Evolutionary conservation across 1,140 invertebrate genomes (phyloP), one percentile per base, ranked within the genome.

Genomic region (Drosophila guanche): DNA sequence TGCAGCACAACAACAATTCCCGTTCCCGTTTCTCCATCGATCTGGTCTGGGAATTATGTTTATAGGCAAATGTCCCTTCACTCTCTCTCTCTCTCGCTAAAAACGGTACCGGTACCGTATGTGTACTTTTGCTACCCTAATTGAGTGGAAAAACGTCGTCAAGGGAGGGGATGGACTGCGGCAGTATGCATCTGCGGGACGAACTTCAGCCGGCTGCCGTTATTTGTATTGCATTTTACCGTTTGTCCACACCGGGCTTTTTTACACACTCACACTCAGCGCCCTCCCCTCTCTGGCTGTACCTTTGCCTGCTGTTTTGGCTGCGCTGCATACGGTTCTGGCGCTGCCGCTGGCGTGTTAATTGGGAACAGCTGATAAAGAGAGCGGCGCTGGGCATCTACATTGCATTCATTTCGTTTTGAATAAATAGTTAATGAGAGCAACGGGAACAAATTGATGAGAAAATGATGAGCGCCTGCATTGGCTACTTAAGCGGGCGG

Each of bases 191-290:
- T 88, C 83, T 88, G 83, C 83, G 78, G 57, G 50, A 22, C 33
- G 16, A 8, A 25, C 40, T 46, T 60, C 50, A 57, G 67, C 66
- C 77, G 81, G 81, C 81, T 88, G 83, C 69, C 81, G 56, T 81
- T 88, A 78, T 88, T 86, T 78, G 75, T 72, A 66, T 47, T 89
- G 84, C 83, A 88, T 78, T 86, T 81, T 76, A 81, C 79, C 84
- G 78, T 69, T 88, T 43, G 27, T 16, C 7, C 50, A 71, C 83
- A 78, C 76, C 74, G 68, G 74, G 76, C 69, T 83, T 83, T 76
- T 47, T 61, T 68, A 52, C 50, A 25, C 8, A 16, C 16, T 20
- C n/a, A 23, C 14, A 25, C 27, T 57, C 25, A 22, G n/a, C 45
- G 25, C 40, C 56, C 20, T 41, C 23, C 42, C 27, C 7, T 12